These are phyloP conservation scores for Mormyrops attenuatus DNA, from an alignment of 2,797 vertebrate species.

Conservation along the genomic window DNA sequence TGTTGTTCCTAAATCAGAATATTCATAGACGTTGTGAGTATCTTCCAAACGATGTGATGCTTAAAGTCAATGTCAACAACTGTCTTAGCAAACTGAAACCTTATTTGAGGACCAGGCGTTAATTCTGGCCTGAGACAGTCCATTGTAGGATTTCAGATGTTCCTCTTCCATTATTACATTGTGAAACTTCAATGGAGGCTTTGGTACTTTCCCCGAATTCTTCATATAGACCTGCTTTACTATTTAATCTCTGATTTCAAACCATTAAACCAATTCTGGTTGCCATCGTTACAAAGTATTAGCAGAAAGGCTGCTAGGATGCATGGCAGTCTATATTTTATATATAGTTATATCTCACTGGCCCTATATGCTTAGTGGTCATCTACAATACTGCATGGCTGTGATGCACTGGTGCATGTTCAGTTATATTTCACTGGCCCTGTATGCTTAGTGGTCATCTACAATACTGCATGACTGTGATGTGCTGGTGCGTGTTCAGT, in stretches of 20 bases:
- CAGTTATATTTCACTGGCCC: no score
- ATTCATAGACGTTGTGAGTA: not conserved
- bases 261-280: not conserved
- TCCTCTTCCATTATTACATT: not conserved
- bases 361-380: not conserved
- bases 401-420: no score
- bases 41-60: not conserved
- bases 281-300: not conserved
- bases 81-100: not conserved
- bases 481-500: not conserved
- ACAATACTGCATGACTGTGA: not conserved
- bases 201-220: not conserved
- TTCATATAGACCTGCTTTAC: not conserved
- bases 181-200: not conserved
- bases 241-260: not conserved
- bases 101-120: not conserved
- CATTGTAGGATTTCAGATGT: not conserved
- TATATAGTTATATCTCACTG: not conserved
- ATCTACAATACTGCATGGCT: not conserved
- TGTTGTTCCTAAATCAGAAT: not conserved
- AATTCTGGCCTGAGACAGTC: not conserved
- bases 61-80: not conserved
- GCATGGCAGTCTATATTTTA: not conserved
- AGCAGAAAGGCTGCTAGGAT: not conserved
- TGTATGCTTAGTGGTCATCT: no score